phyloP scores from a whole-genome alignment of 2,797 vertebrate species.

The Epinephelus awoara region DNA sequence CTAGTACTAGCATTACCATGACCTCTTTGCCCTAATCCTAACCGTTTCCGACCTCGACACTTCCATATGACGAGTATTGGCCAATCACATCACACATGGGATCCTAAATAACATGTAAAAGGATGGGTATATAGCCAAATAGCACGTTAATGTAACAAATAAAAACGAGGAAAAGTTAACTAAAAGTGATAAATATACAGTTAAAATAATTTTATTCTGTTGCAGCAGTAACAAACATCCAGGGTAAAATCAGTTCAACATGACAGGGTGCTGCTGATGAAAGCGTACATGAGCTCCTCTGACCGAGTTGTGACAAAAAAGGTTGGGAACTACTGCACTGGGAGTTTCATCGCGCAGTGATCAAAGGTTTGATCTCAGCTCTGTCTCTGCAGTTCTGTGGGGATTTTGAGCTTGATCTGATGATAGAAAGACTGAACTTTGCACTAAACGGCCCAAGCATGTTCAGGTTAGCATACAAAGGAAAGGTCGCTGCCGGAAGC shows the following conservation, averaged over 20 bases:
- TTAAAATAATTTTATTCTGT: too few relatives aligned
- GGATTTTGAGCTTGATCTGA: conserved; percentile 8
- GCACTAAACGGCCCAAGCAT: neutral
- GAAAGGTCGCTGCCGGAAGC: conserved; percentile 26
- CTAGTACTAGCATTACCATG: too few relatives aligned
- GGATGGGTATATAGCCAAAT: too few relatives aligned
- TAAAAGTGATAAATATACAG: too few relatives aligned
- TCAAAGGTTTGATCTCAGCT: conserved; percentile 7
- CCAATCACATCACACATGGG: too few relatives aligned
- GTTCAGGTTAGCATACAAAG: conserved; percentile 14
- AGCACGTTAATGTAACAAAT: too few relatives aligned
- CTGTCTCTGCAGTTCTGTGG: neutral
- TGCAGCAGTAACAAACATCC: too few relatives aligned
- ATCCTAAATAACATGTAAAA: too few relatives aligned
- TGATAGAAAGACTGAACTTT: conserved; percentile 15
- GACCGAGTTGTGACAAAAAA: neutral
- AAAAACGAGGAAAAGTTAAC: too few relatives aligned
- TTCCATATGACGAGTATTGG: too few relatives aligned
- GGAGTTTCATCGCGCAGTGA: neutral
- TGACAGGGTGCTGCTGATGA: neutral
- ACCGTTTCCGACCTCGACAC: too few relatives aligned
- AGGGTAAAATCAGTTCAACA: neutral
- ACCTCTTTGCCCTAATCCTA: too few relatives aligned
- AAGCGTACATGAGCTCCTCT: neutral
- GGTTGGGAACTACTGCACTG: neutral